Conservation (phyloP, 2,797 vertebrate genomes). For the Neosilurus hyrtlii region DNA sequence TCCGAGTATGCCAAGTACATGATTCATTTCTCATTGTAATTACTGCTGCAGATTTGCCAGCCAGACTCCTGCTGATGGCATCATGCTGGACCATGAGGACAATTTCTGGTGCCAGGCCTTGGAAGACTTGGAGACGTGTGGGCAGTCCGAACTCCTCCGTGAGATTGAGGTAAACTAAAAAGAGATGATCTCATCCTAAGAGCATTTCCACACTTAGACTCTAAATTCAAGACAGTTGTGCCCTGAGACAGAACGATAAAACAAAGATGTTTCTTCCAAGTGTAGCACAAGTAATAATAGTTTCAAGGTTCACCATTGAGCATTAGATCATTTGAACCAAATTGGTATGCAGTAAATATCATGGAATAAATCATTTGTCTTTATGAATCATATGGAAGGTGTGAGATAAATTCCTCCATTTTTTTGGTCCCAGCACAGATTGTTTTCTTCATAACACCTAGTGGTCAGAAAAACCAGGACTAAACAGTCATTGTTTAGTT, state of each 20-base stretch:
- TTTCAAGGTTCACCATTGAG: background rate
- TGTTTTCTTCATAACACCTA: background rate
- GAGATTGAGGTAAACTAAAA: conserved; percentile 87
- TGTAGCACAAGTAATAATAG: background rate
- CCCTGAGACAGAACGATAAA: background rate
- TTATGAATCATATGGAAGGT: background rate
- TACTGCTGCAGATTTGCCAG: conserved; percentile 63
- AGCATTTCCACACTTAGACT: conserved; percentile 7
- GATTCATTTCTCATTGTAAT: conserved; percentile 59
- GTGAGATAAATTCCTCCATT: background rate
- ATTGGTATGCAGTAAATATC: background rate
- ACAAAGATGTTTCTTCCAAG: background rate
- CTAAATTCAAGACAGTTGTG: conserved; percentile 11
- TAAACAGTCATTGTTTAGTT: background rate
- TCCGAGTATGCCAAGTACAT: conserved; percentile 51
- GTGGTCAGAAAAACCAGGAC: background rate
- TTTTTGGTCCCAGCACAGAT: too few species aligned
- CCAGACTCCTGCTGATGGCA: conserved; percentile 81
- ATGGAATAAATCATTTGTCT: background rate
- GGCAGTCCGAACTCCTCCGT: conserved; percentile 93
- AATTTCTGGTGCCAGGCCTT: conserved; percentile 96
- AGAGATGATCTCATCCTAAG: conserved; percentile 5
- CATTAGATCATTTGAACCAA: background rate
- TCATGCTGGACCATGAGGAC: conserved; percentile 85
- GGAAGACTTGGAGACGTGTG: conserved; percentile 96